Evolutionary conservation across 2,888 invertebrate genomes (phyloP), one percentile per base, ranked within the genome.

Genomic region (Polydrusus cervinus): DNA sequence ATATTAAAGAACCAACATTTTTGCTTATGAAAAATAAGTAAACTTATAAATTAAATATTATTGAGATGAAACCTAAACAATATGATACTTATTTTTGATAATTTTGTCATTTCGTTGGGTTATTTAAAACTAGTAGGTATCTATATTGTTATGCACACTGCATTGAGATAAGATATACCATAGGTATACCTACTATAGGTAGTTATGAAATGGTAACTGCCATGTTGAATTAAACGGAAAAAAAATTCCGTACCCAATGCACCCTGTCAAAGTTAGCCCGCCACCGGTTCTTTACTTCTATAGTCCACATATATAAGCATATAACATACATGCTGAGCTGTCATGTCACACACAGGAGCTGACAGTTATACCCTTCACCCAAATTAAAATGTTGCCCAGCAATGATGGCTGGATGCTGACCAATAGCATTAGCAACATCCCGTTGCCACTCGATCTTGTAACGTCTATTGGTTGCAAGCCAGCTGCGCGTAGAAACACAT

Each of bases 371-470:
- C 83, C 85, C 84, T 85, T 84, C 82, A 81, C 76, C 80, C 64
- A 82, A 84, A 87, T 87, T 87, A 85, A 87, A 87, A 86, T 84
- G 86, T 86, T 86, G 82, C 82, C 80, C 78, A 82, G 84, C 85
- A 87, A 87, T 87, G 86, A 85, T 87, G 87, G 87, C 85, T 87
- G 86, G 85, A 85, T 85, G 82, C 86, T 85, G 85, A 83, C 87
- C 87, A 87, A 87, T 87, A 83, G 82, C 78, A 81, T 80, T 75
- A 78, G 49, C 84, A 84, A 84, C 85, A 86, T 85, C 85, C 80
- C 84, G 83, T 83, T 84, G 86, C 86, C 86, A 84, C 81, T 70
- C 74, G 69, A 79, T 77, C 75, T 71, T 70, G 57, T 61, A 47
- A 14, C 34, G 78, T 40, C 79, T 70, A 87, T 87, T 87, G 87